phyloP scores from a whole-genome alignment of 30 jellyfish, hydroid and myxozoan genomes.

The Hydra vulgaris region DNA sequence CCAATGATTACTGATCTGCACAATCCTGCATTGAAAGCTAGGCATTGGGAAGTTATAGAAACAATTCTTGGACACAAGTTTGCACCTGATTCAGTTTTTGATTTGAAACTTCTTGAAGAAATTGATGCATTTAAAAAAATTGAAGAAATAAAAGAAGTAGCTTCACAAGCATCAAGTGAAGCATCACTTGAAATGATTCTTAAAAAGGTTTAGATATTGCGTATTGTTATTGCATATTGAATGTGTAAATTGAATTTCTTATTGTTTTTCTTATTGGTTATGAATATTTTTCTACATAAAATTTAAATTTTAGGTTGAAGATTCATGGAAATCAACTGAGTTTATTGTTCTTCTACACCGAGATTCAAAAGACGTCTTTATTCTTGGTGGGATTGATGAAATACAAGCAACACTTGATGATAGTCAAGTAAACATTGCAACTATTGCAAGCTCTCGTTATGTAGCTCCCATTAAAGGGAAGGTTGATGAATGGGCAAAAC shows the following conservation, averaged over 20 bases:
- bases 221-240: neutral
- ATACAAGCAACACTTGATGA: conserved; percentile 89
- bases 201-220: conserved; percentile 48
- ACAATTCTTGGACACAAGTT: conserved; percentile 56
- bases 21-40: conserved; percentile 82
- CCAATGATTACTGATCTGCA: conserved; percentile 91
- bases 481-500: conserved; percentile 98
- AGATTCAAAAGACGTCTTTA: conserved; percentile 88
- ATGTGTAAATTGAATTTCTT: neutral
- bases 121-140: conserved; percentile 85
- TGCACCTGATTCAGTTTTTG: conserved; percentile 54
- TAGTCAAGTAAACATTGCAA: conserved; percentile 87
- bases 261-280: too few species aligned
- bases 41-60: conserved; percentile 97
- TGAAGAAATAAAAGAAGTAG: conserved; percentile 79
- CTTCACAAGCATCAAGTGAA: conserved; percentile 98
- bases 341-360: conserved; percentile 88
- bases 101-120: conserved; percentile 68
- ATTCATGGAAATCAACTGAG: conserved; percentile 96
- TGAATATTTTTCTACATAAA: too few species aligned
- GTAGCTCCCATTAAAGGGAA: conserved; percentile 95
- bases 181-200: conserved; percentile 89
- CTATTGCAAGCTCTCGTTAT: conserved; percentile 97
- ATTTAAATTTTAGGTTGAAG: conserved; percentile 67
- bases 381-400: conserved; percentile 96